Conservation (phyloP, 2,113 vertebrate species). For the Megatriorchis doriae region DNA sequence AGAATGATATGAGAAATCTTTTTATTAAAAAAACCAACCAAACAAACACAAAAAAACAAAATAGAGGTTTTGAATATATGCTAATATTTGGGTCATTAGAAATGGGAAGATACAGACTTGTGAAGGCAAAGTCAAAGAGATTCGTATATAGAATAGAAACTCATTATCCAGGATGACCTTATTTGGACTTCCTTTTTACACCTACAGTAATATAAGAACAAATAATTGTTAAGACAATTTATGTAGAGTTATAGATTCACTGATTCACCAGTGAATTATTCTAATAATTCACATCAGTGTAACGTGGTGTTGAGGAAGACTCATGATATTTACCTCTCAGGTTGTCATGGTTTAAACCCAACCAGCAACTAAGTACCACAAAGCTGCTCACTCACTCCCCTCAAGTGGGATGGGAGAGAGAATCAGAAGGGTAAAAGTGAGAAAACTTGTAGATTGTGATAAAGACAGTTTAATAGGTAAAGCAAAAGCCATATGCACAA, state of each 20-base stretch:
- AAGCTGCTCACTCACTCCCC: no score
- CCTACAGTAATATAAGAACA: neutral
- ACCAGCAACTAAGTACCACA: no score
- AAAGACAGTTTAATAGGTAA: no score
- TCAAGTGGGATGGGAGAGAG: no score
- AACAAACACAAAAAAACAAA: neutral
- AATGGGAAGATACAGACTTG: neutral
- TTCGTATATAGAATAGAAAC: neutral
- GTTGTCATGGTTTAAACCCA: neutral
- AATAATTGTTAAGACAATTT: neutral
- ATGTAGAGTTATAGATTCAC: neutral
- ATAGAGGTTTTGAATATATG: neutral
- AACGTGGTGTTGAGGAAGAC: neutral
- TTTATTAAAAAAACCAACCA: neutral
- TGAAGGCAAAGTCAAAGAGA: neutral
- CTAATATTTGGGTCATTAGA: neutral
- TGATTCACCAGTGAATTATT: neutral
- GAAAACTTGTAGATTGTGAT: no score
- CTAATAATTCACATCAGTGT: neutral
- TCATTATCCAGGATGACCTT: neutral
- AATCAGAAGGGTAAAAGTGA: no score
- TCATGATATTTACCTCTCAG: neutral
- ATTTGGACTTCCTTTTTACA: neutral
- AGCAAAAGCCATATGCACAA: no score
- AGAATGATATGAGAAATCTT: neutral